Evolutionary conservation across 2,113 vertebrate genomes (phyloP), one percentile per base, ranked within the genome.

Genomic region (Melanerpes aurifrons): DNA sequence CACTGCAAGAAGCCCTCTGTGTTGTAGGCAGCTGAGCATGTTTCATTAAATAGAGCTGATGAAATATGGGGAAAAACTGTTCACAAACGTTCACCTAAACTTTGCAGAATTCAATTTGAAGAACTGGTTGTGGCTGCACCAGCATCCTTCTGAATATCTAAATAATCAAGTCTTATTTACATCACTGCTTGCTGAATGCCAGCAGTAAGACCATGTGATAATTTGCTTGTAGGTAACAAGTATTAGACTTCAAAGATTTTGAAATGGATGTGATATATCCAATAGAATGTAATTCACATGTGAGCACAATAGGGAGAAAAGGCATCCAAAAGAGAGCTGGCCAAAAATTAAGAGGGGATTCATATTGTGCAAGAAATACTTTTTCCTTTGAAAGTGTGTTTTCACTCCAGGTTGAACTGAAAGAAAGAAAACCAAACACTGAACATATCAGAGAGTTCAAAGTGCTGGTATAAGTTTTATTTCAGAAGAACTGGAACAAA

Each of bases 41-140:
- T 88, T 84, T 84, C 94, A 90, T 88, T 92, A 83, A 95, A 91
- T 96, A 95, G 93, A 96, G 93, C 96, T 96, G 96, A 94, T 92
- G 13, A 93, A 96, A 95, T 92, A 92, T 6, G 67, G 70, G 58
- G 22, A 75, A 69, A 50, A 78, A 20, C 26, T 78, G 20, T 83
- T 32, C 29, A 29, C 64, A 71, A 77, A 62, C n/a, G 6, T 62
- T 58, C 11, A 24, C 50, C 24, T 37, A 48, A 83, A 57, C 9
- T 54, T 9, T 54, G 31, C 32, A 50, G 40, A 53, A 53, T 53
- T 53, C 22, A 53, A 12, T 53, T 12, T 24, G 25, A 72, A 43
- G 61, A 90, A 61, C 48, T 89, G 54, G 6, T 77, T 78, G 16
- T 94, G 73, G 13, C 54, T 75, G 67, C n/a, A 6, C 43, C 78